Conservation (phyloP, 2,888 invertebrate species). For the Rhabditophanes sp. region DNA sequence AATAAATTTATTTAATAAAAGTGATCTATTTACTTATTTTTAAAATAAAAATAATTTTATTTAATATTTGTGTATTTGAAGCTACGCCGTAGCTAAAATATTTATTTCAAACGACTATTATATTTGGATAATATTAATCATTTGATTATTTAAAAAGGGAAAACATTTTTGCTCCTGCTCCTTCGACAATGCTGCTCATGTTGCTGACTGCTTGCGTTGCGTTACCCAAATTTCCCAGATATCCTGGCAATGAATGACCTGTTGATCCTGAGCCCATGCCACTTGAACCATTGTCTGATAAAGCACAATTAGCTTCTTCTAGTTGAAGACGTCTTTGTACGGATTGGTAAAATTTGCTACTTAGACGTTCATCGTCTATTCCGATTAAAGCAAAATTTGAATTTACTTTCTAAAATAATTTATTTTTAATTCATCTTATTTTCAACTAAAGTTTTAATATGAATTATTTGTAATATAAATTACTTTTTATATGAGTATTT, state of each 20-base stretch:
- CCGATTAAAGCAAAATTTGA: constrained; percentile 97
- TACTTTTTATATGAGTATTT: too few relatives aligned
- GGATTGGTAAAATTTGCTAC: constrained; percentile 66
- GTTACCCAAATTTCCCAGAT: constrained; percentile 9
- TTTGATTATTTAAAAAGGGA: constrained; percentile 39
- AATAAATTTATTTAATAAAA: too few relatives aligned
- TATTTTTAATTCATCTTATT: constrained; percentile 1
- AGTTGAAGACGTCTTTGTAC: constrained; percentile 85
- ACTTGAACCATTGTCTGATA: constrained; percentile 11
- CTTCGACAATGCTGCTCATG: constrained; percentile 39
- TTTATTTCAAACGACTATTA: too few relatives aligned
- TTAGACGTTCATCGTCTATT: constrained; percentile 86
- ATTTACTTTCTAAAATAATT: constrained; percentile 69
- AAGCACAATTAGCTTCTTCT: constrained; percentile 55
- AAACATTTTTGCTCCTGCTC: constrained; percentile 40
- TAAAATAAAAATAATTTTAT: too few relatives aligned
- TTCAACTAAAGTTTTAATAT: constrained; percentile 4
- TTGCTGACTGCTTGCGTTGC: constrained; percentile 39
- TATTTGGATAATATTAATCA: too few relatives aligned
- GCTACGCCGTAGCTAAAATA: too few relatives aligned
- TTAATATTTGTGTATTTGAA: too few relatives aligned
- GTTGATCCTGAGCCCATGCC: constrained; percentile 3
- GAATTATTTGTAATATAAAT: constrained; percentile 2
- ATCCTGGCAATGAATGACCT: too few relatives aligned
- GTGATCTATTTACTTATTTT: too few relatives aligned